Percentiles rank a stretch among this genome's conserved stretches.
These are phyloP conservation scores for Agrypnus murinus DNA, from an alignment of 2,888 invertebrate genomes.

Conservation along the genomic window DNA sequence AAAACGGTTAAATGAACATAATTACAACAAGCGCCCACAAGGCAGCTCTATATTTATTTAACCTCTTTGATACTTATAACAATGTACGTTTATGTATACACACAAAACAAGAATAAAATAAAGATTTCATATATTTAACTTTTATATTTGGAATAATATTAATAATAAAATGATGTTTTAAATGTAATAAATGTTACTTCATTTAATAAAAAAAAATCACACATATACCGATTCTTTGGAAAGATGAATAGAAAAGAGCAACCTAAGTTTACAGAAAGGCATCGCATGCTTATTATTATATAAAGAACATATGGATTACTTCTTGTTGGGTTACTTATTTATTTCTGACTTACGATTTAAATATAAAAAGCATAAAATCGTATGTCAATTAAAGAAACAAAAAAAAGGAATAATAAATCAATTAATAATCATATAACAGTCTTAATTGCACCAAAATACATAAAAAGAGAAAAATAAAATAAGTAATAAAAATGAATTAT, in stretches of 20 bases:
- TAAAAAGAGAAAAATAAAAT: conserved; percentile 53
- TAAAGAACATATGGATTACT: conserved; percentile 37
- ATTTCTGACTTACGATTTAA: conserved; percentile 31
- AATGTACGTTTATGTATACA: too few species aligned
- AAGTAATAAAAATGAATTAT: conserved; percentile 21
- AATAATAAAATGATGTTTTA: conserved; percentile 60
- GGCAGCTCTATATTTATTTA: too few species aligned
- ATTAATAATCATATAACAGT: conserved; percentile 67
- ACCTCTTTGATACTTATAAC: too few species aligned
- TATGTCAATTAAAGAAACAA: conserved; percentile 28
- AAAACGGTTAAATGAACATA: too few species aligned
- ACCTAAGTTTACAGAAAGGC: conserved; percentile 52
- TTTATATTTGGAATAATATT: conserved; percentile 53
- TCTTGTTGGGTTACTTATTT: too few species aligned
- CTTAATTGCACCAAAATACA: conserved; percentile 69
- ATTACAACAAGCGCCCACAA: too few species aligned
- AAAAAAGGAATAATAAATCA: conserved; percentile 29
- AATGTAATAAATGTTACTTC: conserved; percentile 58
- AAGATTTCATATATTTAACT: conserved; percentile 40
- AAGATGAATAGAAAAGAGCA: conserved; percentile 59
- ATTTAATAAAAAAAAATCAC: conserved; percentile 66
- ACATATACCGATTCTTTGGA: conserved; percentile 71
- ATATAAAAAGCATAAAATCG: conserved; percentile 30
- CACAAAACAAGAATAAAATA: neutral
- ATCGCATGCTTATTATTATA: conserved; percentile 50